Evolutionary conservation across 2,888 invertebrate species (phyloP), one percentile per base, ranked within the genome.

Genomic region (Tipula lateralis): DNA sequence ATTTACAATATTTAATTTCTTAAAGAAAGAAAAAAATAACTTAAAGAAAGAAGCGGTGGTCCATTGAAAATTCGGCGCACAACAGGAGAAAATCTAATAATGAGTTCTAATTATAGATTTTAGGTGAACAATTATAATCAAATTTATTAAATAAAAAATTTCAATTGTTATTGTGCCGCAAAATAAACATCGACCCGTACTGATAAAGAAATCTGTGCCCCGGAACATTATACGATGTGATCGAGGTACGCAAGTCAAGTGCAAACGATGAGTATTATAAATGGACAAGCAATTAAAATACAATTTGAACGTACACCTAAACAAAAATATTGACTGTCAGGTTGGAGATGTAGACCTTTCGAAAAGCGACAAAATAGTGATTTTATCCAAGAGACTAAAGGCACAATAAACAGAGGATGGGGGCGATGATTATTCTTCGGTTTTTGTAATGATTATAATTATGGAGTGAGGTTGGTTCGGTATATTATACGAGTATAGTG

Each of bases 61-160:
- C 66, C 66, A 66, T 66, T 66, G 66, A 66, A 66, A 66, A 66
- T 66, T 66, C 66, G 9, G 66, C 24, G 66, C 66, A 66, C 66
- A 24, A 66, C 66, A 66, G 66, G 24, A 66, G 66, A 66, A 66
- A 66, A 66, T 66, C 24, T 24, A 24, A 66, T 66, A 66, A 66
- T 66, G 24, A 66, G 66, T 66, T 24, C 66, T 66, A 66, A 66
- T 66, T 66, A 66, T 66, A 66, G 66, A 66, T 66, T 19, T 66
- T 66, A 66, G 24, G 19, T n/a, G 4, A 66, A 24, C 66, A 66
- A 66, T 66, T 66, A 66, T 66, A 66, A 66, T 9, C 66, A 24
- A 66, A 66, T 66, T 66, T 66, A 66, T 66, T 66, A 24, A 19
- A 9, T 13, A 13, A 39, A 24, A 12, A 66, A 24, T 66, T 44